phyloP scores from a whole-genome alignment of 2,797 vertebrate genomes.

The Bradypodion pumilum region DNA sequence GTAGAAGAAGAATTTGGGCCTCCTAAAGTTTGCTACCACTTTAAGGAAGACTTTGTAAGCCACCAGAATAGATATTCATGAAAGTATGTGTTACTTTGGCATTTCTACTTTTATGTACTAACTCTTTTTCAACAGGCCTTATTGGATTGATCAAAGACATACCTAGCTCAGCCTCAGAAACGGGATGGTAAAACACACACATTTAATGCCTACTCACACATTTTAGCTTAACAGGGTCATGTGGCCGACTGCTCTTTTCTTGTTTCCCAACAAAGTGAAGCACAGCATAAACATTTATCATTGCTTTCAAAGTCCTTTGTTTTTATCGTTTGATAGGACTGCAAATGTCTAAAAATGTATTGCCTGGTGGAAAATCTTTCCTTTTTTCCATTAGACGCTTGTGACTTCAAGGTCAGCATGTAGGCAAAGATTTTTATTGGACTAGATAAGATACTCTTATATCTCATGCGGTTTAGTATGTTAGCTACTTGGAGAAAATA shows the following conservation, averaged over 20 bases:
- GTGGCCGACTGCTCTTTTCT: background rate
- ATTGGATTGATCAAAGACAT: conserved; percentile 31
- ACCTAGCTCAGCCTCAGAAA: conserved; percentile 28
- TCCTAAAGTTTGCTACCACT: background rate
- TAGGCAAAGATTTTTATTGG: conserved; percentile 56
- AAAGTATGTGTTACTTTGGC: background rate
- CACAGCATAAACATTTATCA: conserved; percentile 28
- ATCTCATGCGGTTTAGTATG: conserved; percentile 23
- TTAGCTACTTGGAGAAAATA: conserved; percentile 38
- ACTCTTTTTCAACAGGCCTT: conserved; percentile 9
- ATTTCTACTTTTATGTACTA: background rate
- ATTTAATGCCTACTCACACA: background rate
- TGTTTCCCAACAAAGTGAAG: background rate
- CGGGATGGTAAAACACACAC: background rate
- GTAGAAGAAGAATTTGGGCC: background rate
- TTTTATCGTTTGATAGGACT: conserved; percentile 48
- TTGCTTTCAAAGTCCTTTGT: conserved; percentile 52
- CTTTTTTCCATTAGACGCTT: conserved; percentile 48
- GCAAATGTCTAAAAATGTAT: conserved; percentile 53
- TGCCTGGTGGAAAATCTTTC: conserved; percentile 61
- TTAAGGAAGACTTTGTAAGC: no score
- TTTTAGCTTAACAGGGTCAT: background rate
- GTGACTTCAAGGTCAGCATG: conserved; percentile 63
- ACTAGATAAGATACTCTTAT: conserved; percentile 60
- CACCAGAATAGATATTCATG: no score